Conservation (phyloP, 2,888 invertebrate species). For the Phorcus lineatus region DNA sequence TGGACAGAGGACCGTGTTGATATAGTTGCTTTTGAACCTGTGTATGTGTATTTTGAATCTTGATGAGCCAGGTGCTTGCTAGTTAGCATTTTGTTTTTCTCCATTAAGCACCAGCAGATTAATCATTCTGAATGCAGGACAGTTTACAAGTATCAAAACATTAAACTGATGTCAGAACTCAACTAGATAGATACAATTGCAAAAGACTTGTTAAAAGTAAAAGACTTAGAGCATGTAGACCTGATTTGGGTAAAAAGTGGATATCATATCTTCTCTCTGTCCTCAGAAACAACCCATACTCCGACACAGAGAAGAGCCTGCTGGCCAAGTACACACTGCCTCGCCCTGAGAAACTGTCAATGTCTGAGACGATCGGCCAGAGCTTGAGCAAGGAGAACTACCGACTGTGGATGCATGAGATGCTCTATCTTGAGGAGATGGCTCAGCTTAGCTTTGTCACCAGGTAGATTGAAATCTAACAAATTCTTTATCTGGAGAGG, state of each 20-base stretch:
- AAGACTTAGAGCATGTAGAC: no score
- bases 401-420: constrained; percentile 84
- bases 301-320: constrained; percentile 58
- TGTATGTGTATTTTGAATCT: constrained; percentile 46
- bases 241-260: no score
- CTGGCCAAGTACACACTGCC: constrained; percentile 67
- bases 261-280: not conserved
- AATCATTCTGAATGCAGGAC: no score
- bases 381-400: constrained; percentile 83
- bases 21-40: constrained; percentile 76
- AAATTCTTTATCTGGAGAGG: no score
- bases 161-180: no score
- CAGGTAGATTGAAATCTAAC: constrained; percentile 72
- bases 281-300: constrained; percentile 46
- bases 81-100: no score
- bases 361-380: constrained; percentile 82
- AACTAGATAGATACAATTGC: no score
- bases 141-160: no score
- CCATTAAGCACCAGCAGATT: no score
- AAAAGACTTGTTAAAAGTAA: no score
- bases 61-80: no score
- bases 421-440: constrained; percentile 86
- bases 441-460: constrained; percentile 83
- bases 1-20: constrained; percentile 80
- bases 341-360: constrained; percentile 80